Evolutionary conservation across 2,888 invertebrate species (phyloP), one percentile per base, ranked within the genome.

Genomic region (Lepidochitona cinerea): DNA sequence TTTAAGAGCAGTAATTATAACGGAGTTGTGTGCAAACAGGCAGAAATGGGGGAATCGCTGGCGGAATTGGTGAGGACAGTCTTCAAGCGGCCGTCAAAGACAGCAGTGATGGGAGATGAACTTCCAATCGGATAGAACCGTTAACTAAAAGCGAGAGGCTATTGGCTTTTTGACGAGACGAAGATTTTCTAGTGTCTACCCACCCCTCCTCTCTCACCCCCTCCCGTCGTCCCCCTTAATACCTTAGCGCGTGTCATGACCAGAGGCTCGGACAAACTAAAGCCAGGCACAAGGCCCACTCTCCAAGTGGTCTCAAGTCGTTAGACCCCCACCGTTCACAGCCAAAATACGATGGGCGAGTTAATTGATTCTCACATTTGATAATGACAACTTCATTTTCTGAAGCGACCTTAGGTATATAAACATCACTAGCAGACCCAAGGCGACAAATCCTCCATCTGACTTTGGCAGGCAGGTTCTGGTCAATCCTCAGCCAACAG

Each of bases 361-460:
- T n/a, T 66, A 66, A 66, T 66, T 66, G 66, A 35, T 66, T 66
- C 66, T 35, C 4, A 4, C 66, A 66, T 66, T 66, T 66, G 66
- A 66, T 36, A 37, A 4, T 66, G 66, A 66, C 66, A 66, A 66
- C 66, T 66, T 59, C 59, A 59, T 59, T 59, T 59, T 59, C 59
- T 59, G 29, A 59, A 59, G 59, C 23, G 29, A 59, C 26, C 29
- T 59, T 23, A 59, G 59, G 59, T 59, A 59, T 59, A 59, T 59
- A 59, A 59, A 59, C 59, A 59, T 59, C 59, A 59, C 7, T 26
- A 59, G 23, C 59, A 59, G 59, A 59, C 59, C 29, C 26, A 2
- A 29, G 7, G 1, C 59, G 2, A 59, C 29, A 29, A 29, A 29
- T 14, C 18, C 3, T 4, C 7, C 12, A 26, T 59, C 59, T 59